Evolutionary conservation across 2,888 invertebrate species (phyloP), one percentile per base, ranked within the genome.

Genomic region (Mythimna loreyi): DNA sequence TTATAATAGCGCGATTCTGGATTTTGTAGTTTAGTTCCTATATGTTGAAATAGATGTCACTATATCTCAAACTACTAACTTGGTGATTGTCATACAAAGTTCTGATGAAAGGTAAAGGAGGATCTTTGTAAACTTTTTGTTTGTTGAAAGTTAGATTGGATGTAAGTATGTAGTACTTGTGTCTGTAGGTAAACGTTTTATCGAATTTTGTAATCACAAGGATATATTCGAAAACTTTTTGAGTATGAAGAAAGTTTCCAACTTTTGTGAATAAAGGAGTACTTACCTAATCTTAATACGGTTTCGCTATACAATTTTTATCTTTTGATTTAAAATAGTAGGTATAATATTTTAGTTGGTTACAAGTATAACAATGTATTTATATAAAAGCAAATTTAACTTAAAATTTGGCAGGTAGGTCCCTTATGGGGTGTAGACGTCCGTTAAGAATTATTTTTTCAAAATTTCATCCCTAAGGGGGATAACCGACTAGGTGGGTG

Each of bases 111-210:
- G 28, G 2, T 23, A 25, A 45, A 9, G 57, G 23, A 75, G 59
- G 49, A 65, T 61, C 49, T 64, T 62, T 40, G 40, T 33, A 56
- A 80, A 75, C 36, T 76, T 65, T 49, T 70, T 59, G 53, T 62
- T n/a, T 59, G 53, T 65, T 80, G 55, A 71, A 80, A 77, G 65
- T 80, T 76, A 62, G 50, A 80, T 80, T 77, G 71, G 58, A 62
- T 79, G 43, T 74, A 56, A 36, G 25, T 61, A 58, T 43, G 55
- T 65, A 59, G 19, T 52, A 25, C 45, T 30, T 56, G 33, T 59
- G 36, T 43, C 13, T 70, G 40, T 25, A 63, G 9, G 53, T 73
- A 81, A 73, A 81, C 55, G 60, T 68, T 64, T 68, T 81, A 79
- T 73, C 66, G 60, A 73, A 81, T 81, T 67, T 66, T 52, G 63